Evolutionary conservation across 2,888 invertebrate genomes (phyloP), one percentile per base, ranked within the genome.

Genomic region (Acanthacorydalis orientalis): DNA sequence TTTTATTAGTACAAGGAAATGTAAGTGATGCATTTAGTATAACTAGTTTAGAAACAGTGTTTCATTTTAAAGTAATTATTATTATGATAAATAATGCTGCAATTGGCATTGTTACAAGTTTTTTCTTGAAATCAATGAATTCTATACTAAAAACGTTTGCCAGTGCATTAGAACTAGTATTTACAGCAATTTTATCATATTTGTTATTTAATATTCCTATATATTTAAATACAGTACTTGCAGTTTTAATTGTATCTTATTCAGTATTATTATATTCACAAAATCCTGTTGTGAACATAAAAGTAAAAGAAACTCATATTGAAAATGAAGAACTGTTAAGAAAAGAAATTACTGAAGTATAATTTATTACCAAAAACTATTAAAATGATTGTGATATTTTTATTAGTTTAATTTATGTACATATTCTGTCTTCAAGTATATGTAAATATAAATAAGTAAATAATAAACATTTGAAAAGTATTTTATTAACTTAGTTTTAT

Each of bases 101-200:
- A 1, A 84, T 92, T 40, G 95, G 95, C 32, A 90, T 96, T 56
- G 85, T 90, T 1, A 93, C 93, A 0, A 90, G 90, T 64, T 86
- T 95, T 64, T 95, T 95, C 61, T 69, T 96, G 23, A 87, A 89
- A 63, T 87, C 84, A 57, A 73, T 95, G 57, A 95, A 95, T 64
- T 93, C 93, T 1, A 93, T 96, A 59, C 69, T 95, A 47, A 95
- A 96, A 69, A 92, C 91, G 0, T 95, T 93, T 66, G 95, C 95
- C 1, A 89, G 91, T 67, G 93, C 92, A 11, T 68, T 95, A 56
- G 95, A 95, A 61, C 67, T 95, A 33, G 72, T 92, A 47, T 84
- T 95, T 57, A 93, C 93, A 0, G 93, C 93, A 1, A 69, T 93
- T 11, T 71, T 92, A 1, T 88, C 90, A 57, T 89, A 85, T 72